phyloP scores from a whole-genome alignment of 2,888 invertebrate species.

The Gnatocerus cornutus region DNA sequence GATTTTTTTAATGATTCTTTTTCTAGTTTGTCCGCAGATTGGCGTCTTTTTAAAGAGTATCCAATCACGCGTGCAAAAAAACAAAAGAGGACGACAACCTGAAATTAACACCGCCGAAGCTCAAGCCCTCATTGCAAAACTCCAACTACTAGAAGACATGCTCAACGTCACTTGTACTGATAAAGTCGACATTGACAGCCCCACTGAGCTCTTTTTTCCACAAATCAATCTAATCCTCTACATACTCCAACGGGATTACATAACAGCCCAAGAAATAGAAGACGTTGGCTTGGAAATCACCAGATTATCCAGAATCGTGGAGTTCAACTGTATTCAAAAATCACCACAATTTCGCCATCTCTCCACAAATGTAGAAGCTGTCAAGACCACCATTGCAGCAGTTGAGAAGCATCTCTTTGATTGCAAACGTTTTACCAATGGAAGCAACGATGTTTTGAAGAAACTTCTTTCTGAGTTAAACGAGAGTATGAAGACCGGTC shows the following conservation, averaged over 20 bases:
- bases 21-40: constrained; percentile 1
- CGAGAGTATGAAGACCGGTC: not conserved
- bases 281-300: constrained; percentile 62
- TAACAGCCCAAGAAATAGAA: constrained; percentile 62
- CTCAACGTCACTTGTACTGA: constrained; percentile 42
- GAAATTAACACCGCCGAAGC: constrained; percentile 52
- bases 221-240: constrained; percentile 57
- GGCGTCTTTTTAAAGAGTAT: not conserved
- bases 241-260: constrained; percentile 53
- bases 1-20: not conserved
- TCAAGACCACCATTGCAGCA: not conserved
- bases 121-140: constrained; percentile 52
- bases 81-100: constrained; percentile 49
- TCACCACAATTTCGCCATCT: constrained; percentile 1
- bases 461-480: constrained; percentile 22
- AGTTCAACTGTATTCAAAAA: constrained; percentile 12
- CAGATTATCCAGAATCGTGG: constrained; percentile 60
- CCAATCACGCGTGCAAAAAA: not conserved
- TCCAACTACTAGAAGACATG: constrained; percentile 56
- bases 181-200: constrained; percentile 23
- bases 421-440: constrained; percentile 21
- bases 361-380: not conserved
- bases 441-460: constrained; percentile 8
- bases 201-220: constrained; percentile 20
- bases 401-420: constrained; percentile 9